Percentiles rank a stretch among this genome's conserved stretches.
Evolutionary conservation across 2,797 vertebrate species (phyloP).

Genomic region (Harpagifer antarcticus): DNA sequence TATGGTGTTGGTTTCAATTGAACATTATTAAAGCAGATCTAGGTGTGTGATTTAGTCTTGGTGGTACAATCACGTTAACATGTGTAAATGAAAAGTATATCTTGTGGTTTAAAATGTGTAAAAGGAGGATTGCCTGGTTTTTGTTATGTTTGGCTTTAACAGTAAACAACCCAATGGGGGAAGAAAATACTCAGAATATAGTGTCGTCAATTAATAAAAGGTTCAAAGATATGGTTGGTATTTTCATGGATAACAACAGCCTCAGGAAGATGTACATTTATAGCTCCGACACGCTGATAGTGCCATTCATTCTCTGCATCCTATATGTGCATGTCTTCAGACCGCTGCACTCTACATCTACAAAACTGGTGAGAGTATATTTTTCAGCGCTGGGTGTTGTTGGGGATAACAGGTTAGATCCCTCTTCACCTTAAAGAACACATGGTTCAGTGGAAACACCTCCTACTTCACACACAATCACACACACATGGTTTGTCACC

Average conservation of each 20-base stretch:
- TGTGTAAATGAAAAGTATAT: neutral
- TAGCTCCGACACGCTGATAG: slow-evolving; percentile 1
- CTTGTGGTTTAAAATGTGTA: neutral
- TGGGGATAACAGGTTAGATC: slow-evolving; percentile 40
- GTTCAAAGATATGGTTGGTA: neutral
- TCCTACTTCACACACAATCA: slow-evolving; percentile 25
- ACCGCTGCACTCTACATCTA: slow-evolving; percentile 21
- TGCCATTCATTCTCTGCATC: slow-evolving; percentile 17
- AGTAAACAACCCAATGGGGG: too few species aligned
- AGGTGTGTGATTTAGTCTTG: neutral
- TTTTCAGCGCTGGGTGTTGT: slow-evolving; percentile 18
- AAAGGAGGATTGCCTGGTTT: neutral
- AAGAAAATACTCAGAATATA: neutral
- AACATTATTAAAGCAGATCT: neutral
- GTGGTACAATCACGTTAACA: neutral
- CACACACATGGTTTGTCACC: slow-evolving; percentile 9
- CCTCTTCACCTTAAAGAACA: slow-evolving; percentile 37
- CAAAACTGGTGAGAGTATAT: slow-evolving; percentile 12
- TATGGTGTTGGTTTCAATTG: neutral
- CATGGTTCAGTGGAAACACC: slow-evolving; percentile 45
- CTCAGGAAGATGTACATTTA: neutral
- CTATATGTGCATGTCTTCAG: slow-evolving; percentile 37
- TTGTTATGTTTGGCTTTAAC: too few species aligned
- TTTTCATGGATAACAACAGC: neutral
- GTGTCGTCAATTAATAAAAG: too few species aligned